phyloP scores from a whole-genome alignment of 2,113 vertebrate genomes.

The Nettapus auritus region DNA sequence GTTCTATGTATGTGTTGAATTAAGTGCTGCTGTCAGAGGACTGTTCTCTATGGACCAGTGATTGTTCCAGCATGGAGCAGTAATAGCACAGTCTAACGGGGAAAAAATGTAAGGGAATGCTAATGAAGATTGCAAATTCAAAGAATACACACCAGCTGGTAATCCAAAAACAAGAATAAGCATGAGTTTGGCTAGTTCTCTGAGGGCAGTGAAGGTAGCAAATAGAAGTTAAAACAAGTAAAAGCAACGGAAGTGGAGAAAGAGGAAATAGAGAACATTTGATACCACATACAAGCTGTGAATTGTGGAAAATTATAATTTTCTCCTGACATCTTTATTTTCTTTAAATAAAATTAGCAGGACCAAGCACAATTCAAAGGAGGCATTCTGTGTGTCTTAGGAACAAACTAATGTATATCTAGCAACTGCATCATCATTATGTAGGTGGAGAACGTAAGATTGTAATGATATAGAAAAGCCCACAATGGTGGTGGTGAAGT shows the following conservation, averaged over 20 bases:
- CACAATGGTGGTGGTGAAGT: neutral
- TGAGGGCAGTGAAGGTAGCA: neutral
- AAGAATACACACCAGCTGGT: neutral
- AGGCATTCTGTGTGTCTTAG: neutral
- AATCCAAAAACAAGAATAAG: neutral
- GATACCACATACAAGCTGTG: neutral
- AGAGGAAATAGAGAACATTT: constrained; percentile 9
- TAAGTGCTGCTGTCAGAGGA: neutral
- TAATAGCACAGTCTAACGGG: neutral
- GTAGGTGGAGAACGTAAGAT: neutral
- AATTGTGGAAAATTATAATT: neutral
- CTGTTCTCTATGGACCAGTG: neutral
- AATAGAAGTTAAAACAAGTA: neutral
- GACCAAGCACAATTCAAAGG: neutral
- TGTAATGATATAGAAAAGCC: neutral
- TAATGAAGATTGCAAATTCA: neutral
- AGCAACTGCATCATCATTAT: neutral
- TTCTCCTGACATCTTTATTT: neutral
- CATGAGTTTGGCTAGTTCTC: neutral
- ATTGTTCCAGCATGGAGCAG: neutral
- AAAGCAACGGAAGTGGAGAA: neutral
- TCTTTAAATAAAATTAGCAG: neutral
- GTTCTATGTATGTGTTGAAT: neutral
- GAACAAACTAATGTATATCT: neutral
- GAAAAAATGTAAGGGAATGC: neutral